Conservation (phyloP, 2,113 vertebrate species). For the Cromileptes altivelis region DNA sequence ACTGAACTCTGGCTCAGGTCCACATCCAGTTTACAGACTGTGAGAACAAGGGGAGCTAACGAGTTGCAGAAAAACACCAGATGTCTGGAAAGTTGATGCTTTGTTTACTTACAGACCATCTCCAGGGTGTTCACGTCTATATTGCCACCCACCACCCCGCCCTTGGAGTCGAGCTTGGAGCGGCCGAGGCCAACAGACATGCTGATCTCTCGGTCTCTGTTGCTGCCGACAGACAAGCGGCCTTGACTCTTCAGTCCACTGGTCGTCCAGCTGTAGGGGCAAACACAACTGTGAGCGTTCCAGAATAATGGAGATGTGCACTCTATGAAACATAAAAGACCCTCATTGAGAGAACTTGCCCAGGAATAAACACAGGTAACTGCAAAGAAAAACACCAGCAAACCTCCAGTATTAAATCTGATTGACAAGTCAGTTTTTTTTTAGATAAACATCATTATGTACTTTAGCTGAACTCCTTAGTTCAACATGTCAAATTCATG, state of each 20-base stretch:
- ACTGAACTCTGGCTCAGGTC: slow-evolving; percentile 29
- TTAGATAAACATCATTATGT: background rate
- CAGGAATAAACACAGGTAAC: slow-evolving; percentile 34
- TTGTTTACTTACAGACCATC: slow-evolving; percentile 95
- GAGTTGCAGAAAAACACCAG: slow-evolving; percentile 33
- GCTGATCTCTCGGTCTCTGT: slow-evolving; percentile 96
- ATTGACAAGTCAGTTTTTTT: slow-evolving; percentile 3
- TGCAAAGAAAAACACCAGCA: slow-evolving; percentile 1
- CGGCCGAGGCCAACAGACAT: slow-evolving; percentile 98
- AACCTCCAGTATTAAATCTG: background rate
- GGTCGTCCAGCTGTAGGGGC: slow-evolving; percentile 92
- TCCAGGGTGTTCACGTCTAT: slow-evolving; percentile 98
- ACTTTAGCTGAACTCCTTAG: background rate
- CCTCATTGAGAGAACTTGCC: slow-evolving; percentile 13
- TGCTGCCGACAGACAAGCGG: slow-evolving; percentile 96
- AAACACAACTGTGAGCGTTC: slow-evolving; percentile 39
- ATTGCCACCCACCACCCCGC: slow-evolving; percentile 98
- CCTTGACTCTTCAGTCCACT: slow-evolving; percentile 99
- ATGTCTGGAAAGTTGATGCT: slow-evolving; percentile 15
- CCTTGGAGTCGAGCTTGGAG: slow-evolving; percentile 97
- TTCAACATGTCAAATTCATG: background rate
- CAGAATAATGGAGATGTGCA: slow-evolving; percentile 58
- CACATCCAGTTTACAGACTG: slow-evolving; percentile 9
- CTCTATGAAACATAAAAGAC: slow-evolving; percentile 55
- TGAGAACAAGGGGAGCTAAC: slow-evolving; percentile 37